These are phyloP conservation scores for Laupala kohalensis DNA, from an alignment of 1,140 invertebrate genomes.

Conservation along the genomic window DNA sequence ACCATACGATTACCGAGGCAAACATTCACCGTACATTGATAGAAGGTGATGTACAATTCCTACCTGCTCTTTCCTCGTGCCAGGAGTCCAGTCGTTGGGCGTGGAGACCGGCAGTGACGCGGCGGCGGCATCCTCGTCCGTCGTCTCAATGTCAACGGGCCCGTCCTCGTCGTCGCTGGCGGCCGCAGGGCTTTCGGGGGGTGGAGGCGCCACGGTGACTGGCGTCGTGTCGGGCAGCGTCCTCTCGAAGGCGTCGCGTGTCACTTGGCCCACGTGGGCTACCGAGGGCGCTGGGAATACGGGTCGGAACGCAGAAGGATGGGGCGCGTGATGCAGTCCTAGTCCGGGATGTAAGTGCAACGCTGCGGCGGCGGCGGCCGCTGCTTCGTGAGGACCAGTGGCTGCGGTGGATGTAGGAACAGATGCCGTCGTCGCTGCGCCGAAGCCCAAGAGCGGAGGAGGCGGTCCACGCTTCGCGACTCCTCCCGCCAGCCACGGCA, in stretches of 20 bases:
- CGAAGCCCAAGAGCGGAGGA: constrained; percentile 34
- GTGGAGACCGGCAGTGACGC: neutral
- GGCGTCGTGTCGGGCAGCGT: constrained; percentile 26
- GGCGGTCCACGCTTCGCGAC: constrained; percentile 26
- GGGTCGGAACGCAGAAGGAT: constrained; percentile 52
- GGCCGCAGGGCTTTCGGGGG: constrained; percentile 34
- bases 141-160: constrained; percentile 45
- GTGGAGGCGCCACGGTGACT: constrained; percentile 26
- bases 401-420: constrained; percentile 13
- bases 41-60: no score
- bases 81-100: neutral
- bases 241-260: constrained; percentile 33
- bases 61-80: neutral
- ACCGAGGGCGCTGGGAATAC: constrained; percentile 23
- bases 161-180: constrained; percentile 41
- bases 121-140: constrained; percentile 32
- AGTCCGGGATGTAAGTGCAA: constrained; percentile 10
- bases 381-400: constrained; percentile 14
- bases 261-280: neutral
- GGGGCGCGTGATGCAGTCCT: constrained; percentile 21
- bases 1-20: no score
- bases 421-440: constrained; percentile 17
- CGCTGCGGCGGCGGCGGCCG: constrained; percentile 22
- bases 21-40: no score
- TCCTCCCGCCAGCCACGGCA: constrained; percentile 41